Evolutionary conservation across 2,113 vertebrate species (phyloP).

Genomic region (Macaca mulatta): DNA sequence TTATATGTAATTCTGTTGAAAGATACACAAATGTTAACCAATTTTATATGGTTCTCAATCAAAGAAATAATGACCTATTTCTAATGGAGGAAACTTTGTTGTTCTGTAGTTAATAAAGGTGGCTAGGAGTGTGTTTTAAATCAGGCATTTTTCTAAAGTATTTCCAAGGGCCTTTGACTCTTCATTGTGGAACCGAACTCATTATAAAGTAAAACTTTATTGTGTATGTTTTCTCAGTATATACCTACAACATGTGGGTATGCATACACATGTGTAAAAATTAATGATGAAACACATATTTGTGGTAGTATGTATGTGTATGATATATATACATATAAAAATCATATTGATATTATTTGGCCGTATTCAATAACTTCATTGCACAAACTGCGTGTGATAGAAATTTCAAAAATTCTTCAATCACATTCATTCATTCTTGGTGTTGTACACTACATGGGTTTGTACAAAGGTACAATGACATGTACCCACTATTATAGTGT

Average conservation of each 20-base stretch:
- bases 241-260: neutral
- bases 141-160: neutral
- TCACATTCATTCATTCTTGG: neutral
- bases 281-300: neutral
- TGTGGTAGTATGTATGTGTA: neutral
- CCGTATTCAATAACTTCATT: neutral
- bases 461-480: neutral
- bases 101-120: neutral
- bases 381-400: neutral
- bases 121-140: neutral
- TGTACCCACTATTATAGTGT: too few species aligned
- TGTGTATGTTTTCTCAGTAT: neutral
- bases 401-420: neutral
- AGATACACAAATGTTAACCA: neutral
- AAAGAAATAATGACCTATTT: neutral
- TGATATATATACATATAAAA: neutral
- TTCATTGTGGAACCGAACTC: neutral
- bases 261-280: neutral
- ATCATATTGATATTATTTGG: neutral
- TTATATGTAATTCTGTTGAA: neutral
- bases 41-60: neutral
- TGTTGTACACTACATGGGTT: neutral
- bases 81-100: neutral
- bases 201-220: neutral
- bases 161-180: neutral